These are phyloP conservation scores for Heliconius charithonia DNA, from an alignment of 2,888 invertebrate species.

Conservation along the genomic window DNA sequence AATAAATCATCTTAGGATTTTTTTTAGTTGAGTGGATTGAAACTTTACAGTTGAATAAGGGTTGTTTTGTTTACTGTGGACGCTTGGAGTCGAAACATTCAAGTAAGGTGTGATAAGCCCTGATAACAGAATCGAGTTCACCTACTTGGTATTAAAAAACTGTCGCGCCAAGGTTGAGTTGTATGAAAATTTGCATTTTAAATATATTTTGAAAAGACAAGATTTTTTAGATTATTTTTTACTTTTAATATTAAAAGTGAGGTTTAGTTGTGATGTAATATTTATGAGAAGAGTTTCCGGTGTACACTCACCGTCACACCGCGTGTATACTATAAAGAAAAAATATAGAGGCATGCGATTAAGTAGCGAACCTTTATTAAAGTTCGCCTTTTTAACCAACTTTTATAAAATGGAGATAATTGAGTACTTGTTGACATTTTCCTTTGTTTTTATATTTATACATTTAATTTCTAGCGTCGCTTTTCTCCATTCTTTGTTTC, in stretches of 20 bases:
- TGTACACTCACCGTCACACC: constrained; percentile 7
- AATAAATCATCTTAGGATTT: constrained; percentile 71
- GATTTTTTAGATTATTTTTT: background rate
- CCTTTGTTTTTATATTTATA: background rate
- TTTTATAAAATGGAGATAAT: constrained; percentile 1
- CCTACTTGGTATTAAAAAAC: background rate
- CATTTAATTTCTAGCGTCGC: background rate
- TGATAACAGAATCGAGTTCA: constrained; percentile 2
- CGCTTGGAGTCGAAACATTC: constrained; percentile 1
- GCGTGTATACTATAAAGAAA: constrained; percentile 24
- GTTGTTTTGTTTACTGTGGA: constrained; percentile 4
- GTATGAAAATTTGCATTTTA: background rate
- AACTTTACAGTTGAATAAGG: background rate
- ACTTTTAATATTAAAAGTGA: constrained; percentile 11
- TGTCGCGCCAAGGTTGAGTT: constrained; percentile 1
- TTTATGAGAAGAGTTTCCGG: constrained; percentile 19
- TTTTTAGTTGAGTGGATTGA: constrained; percentile 50
- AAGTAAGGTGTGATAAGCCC: background rate
- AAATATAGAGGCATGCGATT: constrained; percentile 12
- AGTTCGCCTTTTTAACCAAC: constrained; percentile 17
- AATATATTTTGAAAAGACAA: constrained; percentile 9
- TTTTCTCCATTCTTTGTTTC: too few relatives aligned
- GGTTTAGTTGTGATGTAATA: constrained; percentile 16
- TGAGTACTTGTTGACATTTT: background rate
- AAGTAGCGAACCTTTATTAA: constrained; percentile 25